Evolutionary conservation across 2,888 invertebrate species (phyloP).

Genomic region (Danaus chrysippus): DNA sequence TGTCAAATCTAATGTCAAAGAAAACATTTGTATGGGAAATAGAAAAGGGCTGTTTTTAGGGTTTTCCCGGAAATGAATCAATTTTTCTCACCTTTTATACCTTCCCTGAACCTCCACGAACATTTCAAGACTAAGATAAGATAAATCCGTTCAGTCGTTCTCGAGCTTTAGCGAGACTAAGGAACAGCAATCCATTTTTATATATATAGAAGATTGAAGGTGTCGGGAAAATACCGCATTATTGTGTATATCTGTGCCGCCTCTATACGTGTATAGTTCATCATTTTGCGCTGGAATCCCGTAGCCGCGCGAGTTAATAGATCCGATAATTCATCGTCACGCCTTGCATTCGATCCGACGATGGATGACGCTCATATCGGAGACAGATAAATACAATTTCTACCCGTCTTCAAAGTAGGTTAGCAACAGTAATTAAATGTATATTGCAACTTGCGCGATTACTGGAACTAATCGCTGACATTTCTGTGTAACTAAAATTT

Average conservation of each 20-base stretch:
- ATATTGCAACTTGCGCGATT: not conserved
- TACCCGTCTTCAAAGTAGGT: slow-evolving; percentile 12
- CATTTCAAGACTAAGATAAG: too few relatives aligned
- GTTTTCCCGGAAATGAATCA: too few relatives aligned
- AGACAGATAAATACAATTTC: slow-evolving; percentile 29
- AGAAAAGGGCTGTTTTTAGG: too few relatives aligned
- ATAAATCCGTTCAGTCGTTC: too few relatives aligned
- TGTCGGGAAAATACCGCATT: too few relatives aligned
- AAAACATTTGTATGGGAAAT: too few relatives aligned
- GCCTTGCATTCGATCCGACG: slow-evolving; percentile 62
- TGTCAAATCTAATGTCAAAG: too few relatives aligned
- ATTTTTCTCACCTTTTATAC: too few relatives aligned
- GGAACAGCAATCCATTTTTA: too few relatives aligned
- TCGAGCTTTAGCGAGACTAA: too few relatives aligned
- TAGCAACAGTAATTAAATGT: slow-evolving; percentile 5
- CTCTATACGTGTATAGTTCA: slow-evolving; percentile 21
- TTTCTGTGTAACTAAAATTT: slow-evolving; percentile 7
- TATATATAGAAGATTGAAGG: too few relatives aligned
- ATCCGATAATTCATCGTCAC: slow-evolving; percentile 74
- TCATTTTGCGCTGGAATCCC: slow-evolving; percentile 51
- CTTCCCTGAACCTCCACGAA: too few relatives aligned
- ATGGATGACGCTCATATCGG: slow-evolving; percentile 54
- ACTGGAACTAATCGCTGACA: not conserved
- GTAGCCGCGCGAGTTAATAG: slow-evolving; percentile 75
- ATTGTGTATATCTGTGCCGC: slow-evolving; percentile 7